A percentile compares a stretch with the other conserved stretches of the same genome.
Evolutionary conservation across 2,797 vertebrate genomes (phyloP).

Genomic region (Macrochelys suwanniensis): DNA sequence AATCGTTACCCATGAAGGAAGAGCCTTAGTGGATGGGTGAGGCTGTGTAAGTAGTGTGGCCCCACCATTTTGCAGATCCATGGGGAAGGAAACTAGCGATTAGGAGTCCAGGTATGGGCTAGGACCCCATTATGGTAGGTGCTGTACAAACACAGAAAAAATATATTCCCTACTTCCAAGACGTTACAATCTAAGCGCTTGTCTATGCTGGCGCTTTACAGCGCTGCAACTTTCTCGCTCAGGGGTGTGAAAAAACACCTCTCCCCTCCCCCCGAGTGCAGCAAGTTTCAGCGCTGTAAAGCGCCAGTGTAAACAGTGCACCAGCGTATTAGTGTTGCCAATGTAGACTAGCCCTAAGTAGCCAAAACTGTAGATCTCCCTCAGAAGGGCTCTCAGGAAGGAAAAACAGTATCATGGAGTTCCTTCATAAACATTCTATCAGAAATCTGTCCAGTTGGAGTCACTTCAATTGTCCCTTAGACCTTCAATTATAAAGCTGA

Average conservation of each 20-base stretch:
- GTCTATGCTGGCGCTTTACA: too few relatives aligned
- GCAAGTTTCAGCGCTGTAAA: too few relatives aligned
- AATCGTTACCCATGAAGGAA: background rate
- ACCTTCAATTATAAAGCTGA: background rate
- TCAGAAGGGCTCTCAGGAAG: background rate
- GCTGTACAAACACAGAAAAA: background rate
- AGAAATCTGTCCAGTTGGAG: background rate
- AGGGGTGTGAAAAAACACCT: too few relatives aligned
- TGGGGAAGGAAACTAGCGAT: background rate
- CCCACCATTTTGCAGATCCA: background rate
- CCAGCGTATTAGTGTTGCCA: too few relatives aligned
- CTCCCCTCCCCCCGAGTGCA: too few relatives aligned
- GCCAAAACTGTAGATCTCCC: background rate
- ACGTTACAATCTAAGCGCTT: background rate
- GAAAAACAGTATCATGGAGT: fast-evolving
- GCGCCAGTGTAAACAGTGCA: too few relatives aligned
- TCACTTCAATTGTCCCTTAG: background rate
- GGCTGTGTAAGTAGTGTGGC: background rate
- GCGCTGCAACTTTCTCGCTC: too few relatives aligned
- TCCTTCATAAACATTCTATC: background rate
- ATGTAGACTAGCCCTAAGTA: background rate
- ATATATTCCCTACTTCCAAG: background rate
- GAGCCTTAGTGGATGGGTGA: background rate
- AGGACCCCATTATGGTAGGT: background rate
- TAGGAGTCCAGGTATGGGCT: too few relatives aligned